Percentiles rank a stretch among this genome's conserved stretches.
Conservation (phyloP, 2,797 vertebrate genomes). For the Coregonus suidteri region DNA sequence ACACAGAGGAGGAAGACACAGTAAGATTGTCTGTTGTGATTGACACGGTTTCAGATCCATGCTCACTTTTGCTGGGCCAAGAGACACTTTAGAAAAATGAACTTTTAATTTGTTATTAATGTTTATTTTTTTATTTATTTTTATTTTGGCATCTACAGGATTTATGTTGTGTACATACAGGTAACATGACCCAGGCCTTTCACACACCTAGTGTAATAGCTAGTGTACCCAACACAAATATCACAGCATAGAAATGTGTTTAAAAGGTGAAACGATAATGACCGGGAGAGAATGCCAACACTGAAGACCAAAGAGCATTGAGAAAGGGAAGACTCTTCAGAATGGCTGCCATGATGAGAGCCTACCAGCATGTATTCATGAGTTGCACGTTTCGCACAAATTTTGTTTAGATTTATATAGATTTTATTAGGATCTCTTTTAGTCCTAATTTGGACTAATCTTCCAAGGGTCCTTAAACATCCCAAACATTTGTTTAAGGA, state of each 20-base stretch:
- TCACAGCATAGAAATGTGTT: conserved; percentile 23
- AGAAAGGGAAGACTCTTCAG: conserved; percentile 65
- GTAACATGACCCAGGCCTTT: not conserved
- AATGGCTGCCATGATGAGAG: conserved; percentile 65
- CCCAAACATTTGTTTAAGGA: too few species aligned
- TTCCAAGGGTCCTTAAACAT: too few species aligned
- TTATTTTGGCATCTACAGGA: not conserved
- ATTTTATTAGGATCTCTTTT: too few species aligned
- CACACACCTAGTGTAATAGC: conserved; percentile 27
- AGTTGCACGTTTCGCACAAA: too few species aligned
- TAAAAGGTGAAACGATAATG: conserved; percentile 49
- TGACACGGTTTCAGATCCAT: not conserved
- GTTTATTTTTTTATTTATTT: too few species aligned
- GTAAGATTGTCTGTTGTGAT: not conserved
- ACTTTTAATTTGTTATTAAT: not conserved
- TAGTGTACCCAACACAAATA: conserved; percentile 39
- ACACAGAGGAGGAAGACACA: not conserved
- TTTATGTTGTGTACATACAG: not conserved
- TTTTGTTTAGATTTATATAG: too few species aligned
- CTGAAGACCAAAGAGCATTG: conserved; percentile 56
- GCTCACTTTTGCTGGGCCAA: not conserved
- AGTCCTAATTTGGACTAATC: too few species aligned
- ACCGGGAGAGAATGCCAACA: conserved; percentile 60
- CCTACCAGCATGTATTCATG: not conserved
- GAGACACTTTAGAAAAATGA: not conserved